These are phyloP conservation scores for Scaptomyza reducta DNA, from an alignment of 2,888 invertebrate genomes.

Conservation along the genomic window DNA sequence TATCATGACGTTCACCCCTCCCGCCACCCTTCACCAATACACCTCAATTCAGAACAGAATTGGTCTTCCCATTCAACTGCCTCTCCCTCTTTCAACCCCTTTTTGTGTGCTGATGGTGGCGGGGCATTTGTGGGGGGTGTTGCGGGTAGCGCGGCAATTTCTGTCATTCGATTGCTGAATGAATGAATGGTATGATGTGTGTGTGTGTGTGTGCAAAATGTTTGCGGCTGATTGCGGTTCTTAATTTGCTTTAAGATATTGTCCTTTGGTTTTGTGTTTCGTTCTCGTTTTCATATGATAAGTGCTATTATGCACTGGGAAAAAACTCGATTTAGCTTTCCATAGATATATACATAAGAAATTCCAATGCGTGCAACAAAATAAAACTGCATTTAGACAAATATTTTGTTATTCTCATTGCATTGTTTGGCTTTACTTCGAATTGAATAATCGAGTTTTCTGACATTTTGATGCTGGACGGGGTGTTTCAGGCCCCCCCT, in stretches of 20 bases:
- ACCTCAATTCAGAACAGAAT: conserved; percentile 6
- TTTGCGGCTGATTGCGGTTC: conserved; percentile 74
- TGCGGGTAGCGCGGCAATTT: conserved; percentile 22
- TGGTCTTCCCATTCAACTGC: conserved; percentile 16
- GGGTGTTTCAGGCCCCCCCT: not conserved
- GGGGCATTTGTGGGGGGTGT: not conserved
- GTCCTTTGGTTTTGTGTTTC: conserved; percentile 27
- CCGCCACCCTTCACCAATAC: not conserved
- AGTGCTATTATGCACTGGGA: conserved; percentile 39
- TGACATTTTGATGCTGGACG: conserved; percentile 17
- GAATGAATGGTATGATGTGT: conserved; percentile 14
- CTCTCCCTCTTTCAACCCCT: conserved; percentile 38
- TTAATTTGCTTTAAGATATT: conserved; percentile 67
- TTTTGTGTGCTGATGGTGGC: not conserved
- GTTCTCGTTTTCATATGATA: conserved; percentile 18
- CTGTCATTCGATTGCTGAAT: conserved; percentile 27
- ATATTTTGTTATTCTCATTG: conserved; percentile 58
- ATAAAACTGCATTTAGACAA: conserved; percentile 20
- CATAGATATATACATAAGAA: not conserved
- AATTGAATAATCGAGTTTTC: conserved; percentile 46
- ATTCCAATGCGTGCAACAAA: not conserved
- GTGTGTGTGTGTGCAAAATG: conserved; percentile 39
- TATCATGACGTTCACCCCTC: conserved; percentile 63
- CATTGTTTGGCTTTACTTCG: conserved; percentile 38
- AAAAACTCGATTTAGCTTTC: not conserved